Conservation (phyloP, 1,140 invertebrate species). For the Cotesia glomerata region DNA sequence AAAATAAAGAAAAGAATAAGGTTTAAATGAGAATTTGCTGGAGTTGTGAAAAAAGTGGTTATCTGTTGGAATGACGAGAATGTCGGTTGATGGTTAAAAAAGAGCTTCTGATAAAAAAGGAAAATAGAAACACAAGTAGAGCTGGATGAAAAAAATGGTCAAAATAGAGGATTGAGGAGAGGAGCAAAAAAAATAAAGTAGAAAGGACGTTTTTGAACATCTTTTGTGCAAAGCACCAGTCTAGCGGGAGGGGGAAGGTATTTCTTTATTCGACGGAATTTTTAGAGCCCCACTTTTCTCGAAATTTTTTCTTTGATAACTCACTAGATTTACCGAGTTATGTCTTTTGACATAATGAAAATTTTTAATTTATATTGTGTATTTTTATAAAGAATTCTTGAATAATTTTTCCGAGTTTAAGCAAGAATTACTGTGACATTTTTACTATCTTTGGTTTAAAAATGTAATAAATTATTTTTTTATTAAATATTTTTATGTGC, state of each 20-base stretch:
- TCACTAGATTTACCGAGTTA: too few species aligned
- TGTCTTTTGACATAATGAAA: too few species aligned
- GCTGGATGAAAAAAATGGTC: background rate
- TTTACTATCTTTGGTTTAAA: too few species aligned
- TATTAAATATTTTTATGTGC: too few species aligned
- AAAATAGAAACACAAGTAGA: background rate
- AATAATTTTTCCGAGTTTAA: too few species aligned
- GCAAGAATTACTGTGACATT: too few species aligned
- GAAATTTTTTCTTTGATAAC: too few species aligned
- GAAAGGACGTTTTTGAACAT: slow-evolving; percentile 13
- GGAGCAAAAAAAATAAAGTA: background rate
- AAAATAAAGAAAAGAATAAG: background rate
- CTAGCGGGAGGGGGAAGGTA: background rate
- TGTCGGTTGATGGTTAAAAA: slow-evolving; percentile 12
- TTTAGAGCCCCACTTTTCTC: background rate
- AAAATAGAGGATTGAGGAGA: background rate
- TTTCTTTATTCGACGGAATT: background rate
- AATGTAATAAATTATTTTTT: too few species aligned
- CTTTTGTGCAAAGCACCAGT: background rate
- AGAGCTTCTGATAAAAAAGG: background rate
- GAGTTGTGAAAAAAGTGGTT: background rate
- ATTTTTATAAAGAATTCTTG: too few species aligned
- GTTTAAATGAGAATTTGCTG: slow-evolving; percentile 18
- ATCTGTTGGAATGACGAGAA: slow-evolving; percentile 14
- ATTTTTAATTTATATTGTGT: too few species aligned